A percentile compares a stretch with the other conserved stretches of the same genome.
phyloP scores from a whole-genome alignment of 1,140 invertebrate species.

The Diploscapter pachys region DNA sequence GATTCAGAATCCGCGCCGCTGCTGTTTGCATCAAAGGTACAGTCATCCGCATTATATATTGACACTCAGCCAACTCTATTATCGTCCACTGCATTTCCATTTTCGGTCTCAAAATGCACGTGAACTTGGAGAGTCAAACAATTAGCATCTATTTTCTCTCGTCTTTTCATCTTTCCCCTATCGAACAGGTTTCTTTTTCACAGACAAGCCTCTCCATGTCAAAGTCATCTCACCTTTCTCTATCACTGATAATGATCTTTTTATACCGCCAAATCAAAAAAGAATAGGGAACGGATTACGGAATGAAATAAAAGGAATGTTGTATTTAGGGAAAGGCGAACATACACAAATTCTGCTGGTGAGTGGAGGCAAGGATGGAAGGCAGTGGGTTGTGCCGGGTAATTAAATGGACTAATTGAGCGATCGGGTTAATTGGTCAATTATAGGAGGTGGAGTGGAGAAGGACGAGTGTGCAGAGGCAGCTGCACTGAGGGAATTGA shows the following conservation, averaged over 20 bases:
- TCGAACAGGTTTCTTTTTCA: not conserved
- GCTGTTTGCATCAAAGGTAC: conserved; percentile 30
- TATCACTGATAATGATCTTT: not conserved
- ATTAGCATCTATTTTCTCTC: too few species aligned
- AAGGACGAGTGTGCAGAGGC: not conserved
- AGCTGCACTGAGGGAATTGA: not conserved
- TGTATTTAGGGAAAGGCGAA: conserved; percentile 21
- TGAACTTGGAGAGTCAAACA: too few species aligned
- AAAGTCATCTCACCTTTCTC: not conserved
- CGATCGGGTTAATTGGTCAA: not conserved
- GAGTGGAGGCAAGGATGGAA: conserved; percentile 25
- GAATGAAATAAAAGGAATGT: not conserved
- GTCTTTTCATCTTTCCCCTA: not conserved
- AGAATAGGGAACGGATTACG: not conserved
- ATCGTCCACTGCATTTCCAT: too few species aligned
- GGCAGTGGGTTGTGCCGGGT: conserved; percentile 30
- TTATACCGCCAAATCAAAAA: not conserved
- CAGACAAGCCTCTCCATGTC: not conserved
- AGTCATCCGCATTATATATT: not conserved
- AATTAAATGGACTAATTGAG: not conserved
- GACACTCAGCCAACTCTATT: too few species aligned
- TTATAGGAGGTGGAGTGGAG: not conserved
- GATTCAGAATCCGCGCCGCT: conserved; percentile 23
- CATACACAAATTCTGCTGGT: conserved; percentile 23
- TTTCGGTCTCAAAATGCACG: too few species aligned